Evolutionary conservation across 2,888 invertebrate genomes (phyloP), one percentile per base, ranked within the genome.

Genomic region (Perdita meconis): DNA sequence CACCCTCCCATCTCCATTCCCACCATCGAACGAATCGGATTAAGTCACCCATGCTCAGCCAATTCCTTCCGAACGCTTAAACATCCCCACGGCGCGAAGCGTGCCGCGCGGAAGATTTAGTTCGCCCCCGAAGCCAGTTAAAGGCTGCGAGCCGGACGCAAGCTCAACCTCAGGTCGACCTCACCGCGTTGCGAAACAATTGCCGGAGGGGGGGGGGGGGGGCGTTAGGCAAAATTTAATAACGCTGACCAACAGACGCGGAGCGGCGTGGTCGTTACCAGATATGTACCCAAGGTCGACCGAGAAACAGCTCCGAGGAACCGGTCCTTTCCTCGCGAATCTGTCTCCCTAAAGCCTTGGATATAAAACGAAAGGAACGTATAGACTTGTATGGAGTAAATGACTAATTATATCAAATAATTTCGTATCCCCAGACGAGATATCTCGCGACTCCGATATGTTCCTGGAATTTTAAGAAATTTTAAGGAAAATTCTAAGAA

Each of bases 191-290:
- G 50, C 51, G 56, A 64, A 70, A 71, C 71, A 70, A 70, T 51
- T 16, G 51, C 57, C 55, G 5, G n/a, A n/a, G n/a, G n/a, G n/a
- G n/a, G n/a, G n/a, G n/a, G n/a, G n/a, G n/a, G n/a, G 2, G 4
- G 42, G 67, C 55, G 69, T 55, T 56, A 34, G 44, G 22, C 26
- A 44, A 72, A 72, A 72, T 67, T 55, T 60, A 72, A 72, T 72
- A 57, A 42, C 22, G 16, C n/a, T 51, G 51, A 10, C 12, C 63
- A 42, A 36, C 42, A 24, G 16, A 30, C 12, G 42, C 22, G 40
- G 22, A 5, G 12, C 44, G 19, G 26, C 24, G 38, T 34, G 12
- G 16, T 57, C n/a, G 19, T 6, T 34, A n/a, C 30, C 34, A 10
- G 34, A 16, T 56, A 56, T 30, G 44, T 24, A 16, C 13, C 8